Percentiles rank a stretch among this genome's conserved stretches.
These are phyloP conservation scores for Choreutis nemorana DNA, from an alignment of 2,888 invertebrate species.

Conservation along the genomic window DNA sequence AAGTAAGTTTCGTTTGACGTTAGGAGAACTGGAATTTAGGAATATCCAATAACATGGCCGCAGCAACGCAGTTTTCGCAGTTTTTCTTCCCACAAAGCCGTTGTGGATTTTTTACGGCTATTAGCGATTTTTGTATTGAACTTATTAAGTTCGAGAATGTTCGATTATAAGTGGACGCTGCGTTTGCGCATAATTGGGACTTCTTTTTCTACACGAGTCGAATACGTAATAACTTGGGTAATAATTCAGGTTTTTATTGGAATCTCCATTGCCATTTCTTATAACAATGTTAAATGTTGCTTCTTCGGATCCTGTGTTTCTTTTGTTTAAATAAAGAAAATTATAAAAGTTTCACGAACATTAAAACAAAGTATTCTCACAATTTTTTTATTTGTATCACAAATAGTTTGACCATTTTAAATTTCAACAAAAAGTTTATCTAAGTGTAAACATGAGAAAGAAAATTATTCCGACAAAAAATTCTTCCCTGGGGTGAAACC, in stretches of 20 bases:
- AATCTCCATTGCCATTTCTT: too few relatives aligned
- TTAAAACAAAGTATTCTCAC: too few relatives aligned
- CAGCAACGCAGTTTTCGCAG: conserved; percentile 40
- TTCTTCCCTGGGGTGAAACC: too few relatives aligned
- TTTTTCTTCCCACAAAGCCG: conserved; percentile 31
- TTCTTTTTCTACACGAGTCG: conserved; percentile 48
- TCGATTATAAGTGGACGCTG: conserved; percentile 45
- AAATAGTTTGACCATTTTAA: too few relatives aligned
- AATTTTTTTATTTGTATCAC: too few relatives aligned
- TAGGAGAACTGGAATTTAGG: conserved; percentile 44
- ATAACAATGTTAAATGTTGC: too few relatives aligned
- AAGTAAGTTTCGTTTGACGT: conserved; percentile 49
- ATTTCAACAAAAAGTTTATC: too few relatives aligned
- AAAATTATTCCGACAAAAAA: too few relatives aligned
- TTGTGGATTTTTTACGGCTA: conserved; percentile 25
- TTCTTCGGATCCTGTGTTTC: too few relatives aligned
- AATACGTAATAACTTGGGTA: conserved; percentile 46
- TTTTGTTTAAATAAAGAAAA: too few relatives aligned
- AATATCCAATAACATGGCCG: conserved; percentile 32
- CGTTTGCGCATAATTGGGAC: conserved; percentile 56
- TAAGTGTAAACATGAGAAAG: too few relatives aligned
- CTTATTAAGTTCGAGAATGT: conserved; percentile 39
- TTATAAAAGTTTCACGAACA: too few relatives aligned
- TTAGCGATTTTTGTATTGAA: conserved; percentile 34
- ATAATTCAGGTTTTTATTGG: conserved; percentile 47